Conservation (phyloP, 2,888 invertebrate species). For the Meliscaeva auricollis region DNA sequence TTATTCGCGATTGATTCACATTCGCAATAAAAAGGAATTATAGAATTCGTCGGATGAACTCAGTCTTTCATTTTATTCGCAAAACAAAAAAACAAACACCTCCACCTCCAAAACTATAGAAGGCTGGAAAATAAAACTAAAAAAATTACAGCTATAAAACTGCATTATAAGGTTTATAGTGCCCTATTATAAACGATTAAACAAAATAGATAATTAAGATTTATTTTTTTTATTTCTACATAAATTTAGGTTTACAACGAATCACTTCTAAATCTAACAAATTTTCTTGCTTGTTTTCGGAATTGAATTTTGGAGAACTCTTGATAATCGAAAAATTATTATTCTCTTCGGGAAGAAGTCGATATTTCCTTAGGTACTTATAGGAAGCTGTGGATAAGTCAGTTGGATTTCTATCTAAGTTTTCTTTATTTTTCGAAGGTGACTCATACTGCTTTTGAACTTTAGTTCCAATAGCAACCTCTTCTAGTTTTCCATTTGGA, state of each 20-base stretch:
- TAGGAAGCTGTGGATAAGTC: slow-evolving; percentile 82
- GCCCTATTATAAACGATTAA: too few relatives aligned
- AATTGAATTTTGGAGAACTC: slow-evolving; percentile 59
- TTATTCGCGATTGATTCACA: too few relatives aligned
- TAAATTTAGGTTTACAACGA: slow-evolving; percentile 81
- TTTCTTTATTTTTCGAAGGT: slow-evolving; percentile 79
- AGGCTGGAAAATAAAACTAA: too few relatives aligned
- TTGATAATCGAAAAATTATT: slow-evolving; percentile 61
- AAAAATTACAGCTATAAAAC: too few relatives aligned
- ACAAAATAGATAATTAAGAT: too few relatives aligned
- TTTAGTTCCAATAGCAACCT: slow-evolving; percentile 70
- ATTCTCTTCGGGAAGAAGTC: slow-evolving; percentile 80
- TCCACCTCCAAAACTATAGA: too few relatives aligned
- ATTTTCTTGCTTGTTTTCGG: slow-evolving; percentile 72
- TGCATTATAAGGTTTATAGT: too few relatives aligned
- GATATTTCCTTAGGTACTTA: slow-evolving; percentile 82
- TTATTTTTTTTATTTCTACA: slow-evolving; percentile 68
- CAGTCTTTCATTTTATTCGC: too few relatives aligned
- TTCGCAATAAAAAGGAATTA: too few relatives aligned
- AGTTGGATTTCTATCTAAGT: slow-evolving; percentile 78
- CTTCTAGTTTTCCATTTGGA: slow-evolving; percentile 81
- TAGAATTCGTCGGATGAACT: too few relatives aligned
- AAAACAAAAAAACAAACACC: too few relatives aligned
- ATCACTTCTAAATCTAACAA: slow-evolving; percentile 81
- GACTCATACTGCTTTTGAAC: slow-evolving; percentile 43